phyloP scores from a whole-genome alignment of 2,888 invertebrate genomes.

The Chrysodeixis includens region DNA sequence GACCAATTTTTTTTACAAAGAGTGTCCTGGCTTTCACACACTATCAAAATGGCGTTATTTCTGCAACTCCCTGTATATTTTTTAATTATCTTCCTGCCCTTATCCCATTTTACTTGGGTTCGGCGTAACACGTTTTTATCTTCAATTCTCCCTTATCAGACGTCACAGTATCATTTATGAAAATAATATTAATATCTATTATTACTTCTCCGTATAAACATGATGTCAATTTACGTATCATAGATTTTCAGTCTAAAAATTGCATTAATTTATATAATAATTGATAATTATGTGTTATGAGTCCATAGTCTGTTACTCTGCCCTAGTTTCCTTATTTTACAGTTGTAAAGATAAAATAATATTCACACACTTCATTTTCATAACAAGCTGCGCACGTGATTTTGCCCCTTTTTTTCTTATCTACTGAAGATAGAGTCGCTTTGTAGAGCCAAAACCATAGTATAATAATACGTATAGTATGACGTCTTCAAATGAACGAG shows the following conservation, averaged over 20 bases:
- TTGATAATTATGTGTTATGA: conserved; percentile 25
- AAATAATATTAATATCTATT: neutral
- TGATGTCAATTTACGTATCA: conserved; percentile 1
- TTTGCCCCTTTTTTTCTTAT: neutral
- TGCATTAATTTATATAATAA: conserved; percentile 1
- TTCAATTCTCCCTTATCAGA: no score
- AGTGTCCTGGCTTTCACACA: no score
- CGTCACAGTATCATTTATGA: no score
- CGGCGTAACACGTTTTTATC: no score
- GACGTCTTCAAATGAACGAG: no score
- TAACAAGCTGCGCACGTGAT: neutral
- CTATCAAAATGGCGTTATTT: no score
- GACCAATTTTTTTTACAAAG: no score
- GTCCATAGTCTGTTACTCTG: conserved; percentile 28
- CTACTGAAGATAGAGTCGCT: neutral
- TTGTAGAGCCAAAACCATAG: no score
- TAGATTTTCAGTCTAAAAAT: neutral
- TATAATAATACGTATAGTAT: no score
- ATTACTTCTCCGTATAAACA: neutral
- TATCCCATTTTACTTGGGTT: no score
- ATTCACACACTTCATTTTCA: conserved; percentile 31
- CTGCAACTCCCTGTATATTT: no score
- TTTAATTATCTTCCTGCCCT: no score
- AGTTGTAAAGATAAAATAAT: conserved; percentile 29
- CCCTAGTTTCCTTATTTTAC: conserved; percentile 22